Conservation (phyloP, 2,113 vertebrate species). For the Oryzias melastigma region DNA sequence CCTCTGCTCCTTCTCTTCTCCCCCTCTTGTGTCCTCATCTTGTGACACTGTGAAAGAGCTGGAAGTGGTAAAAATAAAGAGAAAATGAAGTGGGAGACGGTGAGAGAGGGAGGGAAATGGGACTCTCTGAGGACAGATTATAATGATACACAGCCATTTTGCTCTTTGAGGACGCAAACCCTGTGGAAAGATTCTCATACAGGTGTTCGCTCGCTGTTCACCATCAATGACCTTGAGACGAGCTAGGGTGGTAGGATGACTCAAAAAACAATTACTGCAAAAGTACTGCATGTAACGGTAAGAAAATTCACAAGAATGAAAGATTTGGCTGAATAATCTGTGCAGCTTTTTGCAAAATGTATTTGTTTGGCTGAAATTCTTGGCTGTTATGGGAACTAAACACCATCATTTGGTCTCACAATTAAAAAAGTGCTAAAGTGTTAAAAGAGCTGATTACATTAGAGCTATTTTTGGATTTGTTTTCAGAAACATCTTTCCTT, state of each 20-base stretch:
- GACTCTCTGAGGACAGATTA: conserved; percentile 67
- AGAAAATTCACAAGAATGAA: conserved; percentile 11
- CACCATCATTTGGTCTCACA: no score
- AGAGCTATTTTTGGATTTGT: no score
- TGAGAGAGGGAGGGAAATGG: conserved; percentile 35
- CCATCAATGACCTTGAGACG: conserved; percentile 60
- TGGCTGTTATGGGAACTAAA: no score
- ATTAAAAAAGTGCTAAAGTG: no score
- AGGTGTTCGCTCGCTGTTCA: conserved; percentile 48
- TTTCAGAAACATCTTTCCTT: no score
- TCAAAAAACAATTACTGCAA: conserved; percentile 30
- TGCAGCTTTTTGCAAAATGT: neutral
- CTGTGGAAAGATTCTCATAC: conserved; percentile 16
- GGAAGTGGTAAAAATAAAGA: conserved; percentile 40
- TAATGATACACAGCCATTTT: conserved; percentile 73
- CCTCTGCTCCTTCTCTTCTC: conserved; percentile 23
- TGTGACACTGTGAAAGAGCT: conserved; percentile 39
- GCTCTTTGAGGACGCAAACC: conserved; percentile 42
- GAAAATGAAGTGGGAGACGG: conserved; percentile 45
- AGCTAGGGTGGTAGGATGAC: conserved; percentile 20
- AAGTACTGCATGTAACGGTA: conserved; percentile 27
- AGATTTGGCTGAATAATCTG: conserved; percentile 2
- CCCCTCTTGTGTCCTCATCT: conserved; percentile 32
- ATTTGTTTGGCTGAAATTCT: neutral
- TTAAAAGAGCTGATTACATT: no score